Evolutionary conservation across 2,113 vertebrate genomes (phyloP).

Genomic region (Tetrax tetrax): DNA sequence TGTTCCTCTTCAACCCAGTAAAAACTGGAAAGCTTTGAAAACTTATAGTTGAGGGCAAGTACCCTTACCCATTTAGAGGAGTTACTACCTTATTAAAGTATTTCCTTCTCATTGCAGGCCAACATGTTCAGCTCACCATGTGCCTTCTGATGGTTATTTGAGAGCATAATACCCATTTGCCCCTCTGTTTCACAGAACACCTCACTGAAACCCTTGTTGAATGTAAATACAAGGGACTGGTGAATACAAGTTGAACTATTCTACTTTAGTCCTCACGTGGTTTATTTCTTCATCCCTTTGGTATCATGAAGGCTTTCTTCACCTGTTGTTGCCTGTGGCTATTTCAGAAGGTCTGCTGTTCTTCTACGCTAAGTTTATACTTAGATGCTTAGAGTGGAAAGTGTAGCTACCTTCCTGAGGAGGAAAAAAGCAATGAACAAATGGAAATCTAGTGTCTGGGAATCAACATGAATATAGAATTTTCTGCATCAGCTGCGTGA

Average conservation of each 20-base stretch:
- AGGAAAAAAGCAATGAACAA: not conserved
- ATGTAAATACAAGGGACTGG: not conserved
- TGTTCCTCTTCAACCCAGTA: not conserved
- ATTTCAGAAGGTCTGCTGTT: not conserved
- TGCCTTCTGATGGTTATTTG: not conserved
- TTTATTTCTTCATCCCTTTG: not conserved
- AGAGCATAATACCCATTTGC: not conserved
- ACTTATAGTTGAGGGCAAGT: not conserved
- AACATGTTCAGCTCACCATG: not conserved
- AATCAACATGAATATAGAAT: not conserved
- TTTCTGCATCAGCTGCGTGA: not conserved
- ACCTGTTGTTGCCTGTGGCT: not conserved
- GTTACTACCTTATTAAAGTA: not conserved
- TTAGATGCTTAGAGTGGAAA: not conserved
- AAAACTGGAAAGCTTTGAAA: not conserved
- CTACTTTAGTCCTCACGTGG: accelerated
- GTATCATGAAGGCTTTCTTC: not conserved
- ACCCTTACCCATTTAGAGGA: not conserved
- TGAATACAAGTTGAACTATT: not conserved
- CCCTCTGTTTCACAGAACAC: not conserved
- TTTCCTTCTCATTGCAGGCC: not conserved
- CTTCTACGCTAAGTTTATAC: not conserved
- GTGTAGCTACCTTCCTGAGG: not conserved
- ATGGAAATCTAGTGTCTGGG: not conserved
- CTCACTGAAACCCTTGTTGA: not conserved